Evolutionary conservation across 2,797 vertebrate genomes (phyloP).

Genomic region (Malacoctenus gilli): DNA sequence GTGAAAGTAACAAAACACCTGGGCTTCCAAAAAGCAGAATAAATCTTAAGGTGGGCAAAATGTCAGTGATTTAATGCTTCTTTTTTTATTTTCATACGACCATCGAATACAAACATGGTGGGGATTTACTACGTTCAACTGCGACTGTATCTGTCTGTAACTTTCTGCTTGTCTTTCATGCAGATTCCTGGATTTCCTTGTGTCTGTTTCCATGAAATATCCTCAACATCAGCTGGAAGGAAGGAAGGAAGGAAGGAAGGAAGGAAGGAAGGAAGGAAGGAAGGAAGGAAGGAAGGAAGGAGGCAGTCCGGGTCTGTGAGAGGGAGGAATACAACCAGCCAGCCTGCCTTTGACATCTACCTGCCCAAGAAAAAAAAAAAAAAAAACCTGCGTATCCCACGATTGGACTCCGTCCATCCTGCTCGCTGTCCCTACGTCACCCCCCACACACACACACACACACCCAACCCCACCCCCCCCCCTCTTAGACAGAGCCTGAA

Average conservation of each 20-base stretch:
- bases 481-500: constrained; percentile 58
- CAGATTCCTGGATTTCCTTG: constrained; percentile 51
- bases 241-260: too few species aligned
- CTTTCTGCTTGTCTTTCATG: constrained; percentile 6
- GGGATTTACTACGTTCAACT: too few species aligned
- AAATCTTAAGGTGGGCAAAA: not conserved
- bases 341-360: constrained; percentile 63
- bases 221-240: constrained; percentile 56
- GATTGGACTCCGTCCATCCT: constrained; percentile 36
- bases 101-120: not conserved
- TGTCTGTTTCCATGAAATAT: constrained; percentile 56
- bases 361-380: too few species aligned
- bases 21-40: not conserved
- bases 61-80: not conserved
- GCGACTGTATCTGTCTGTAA: not conserved
- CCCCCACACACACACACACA: too few species aligned
- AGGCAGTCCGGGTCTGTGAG: constrained; percentile 32
- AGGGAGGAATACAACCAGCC: constrained; percentile 53
- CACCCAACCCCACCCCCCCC: too few species aligned
- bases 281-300: too few species aligned
- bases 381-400: constrained; percentile 42
- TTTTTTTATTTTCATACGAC: not conserved
- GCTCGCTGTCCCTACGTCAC: constrained; percentile 29
- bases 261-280: too few species aligned
- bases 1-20: not conserved